Evolutionary conservation across 2,888 invertebrate species (phyloP).

Genomic region (Sepiola atlantica): DNA sequence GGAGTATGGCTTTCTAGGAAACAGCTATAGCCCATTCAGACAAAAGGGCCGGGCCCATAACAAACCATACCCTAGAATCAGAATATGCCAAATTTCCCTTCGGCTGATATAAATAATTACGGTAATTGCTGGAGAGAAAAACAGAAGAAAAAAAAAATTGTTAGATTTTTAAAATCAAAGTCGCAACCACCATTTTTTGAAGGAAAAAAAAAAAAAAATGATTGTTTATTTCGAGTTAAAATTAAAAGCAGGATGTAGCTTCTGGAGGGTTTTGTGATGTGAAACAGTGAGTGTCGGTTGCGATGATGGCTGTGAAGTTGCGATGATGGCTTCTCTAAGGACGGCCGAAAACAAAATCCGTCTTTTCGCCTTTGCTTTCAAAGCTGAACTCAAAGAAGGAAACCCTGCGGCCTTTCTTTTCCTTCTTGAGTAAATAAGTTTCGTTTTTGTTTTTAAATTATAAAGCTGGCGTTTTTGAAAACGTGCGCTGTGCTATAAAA

Average conservation of each 20-base stretch:
- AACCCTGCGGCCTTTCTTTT: background rate
- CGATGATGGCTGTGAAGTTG: background rate
- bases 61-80: too few species aligned
- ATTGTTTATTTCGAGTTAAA: background rate
- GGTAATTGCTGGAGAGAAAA: background rate
- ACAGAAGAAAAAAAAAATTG: background rate
- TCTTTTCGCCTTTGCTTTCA: background rate
- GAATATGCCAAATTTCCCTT: too few species aligned
- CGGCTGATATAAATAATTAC: background rate
- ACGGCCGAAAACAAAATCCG: constrained; percentile 2
- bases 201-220: background rate
- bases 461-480: background rate
- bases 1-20: too few species aligned
- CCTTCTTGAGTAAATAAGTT: background rate
- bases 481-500: background rate
- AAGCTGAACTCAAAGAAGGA: background rate
- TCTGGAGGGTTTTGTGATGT: background rate
- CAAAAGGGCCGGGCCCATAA: too few species aligned
- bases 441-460: background rate
- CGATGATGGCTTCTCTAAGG: background rate
- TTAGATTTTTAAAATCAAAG: too few species aligned
- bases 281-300: background rate
- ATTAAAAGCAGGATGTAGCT: background rate
- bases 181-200: background rate
- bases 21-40: too few species aligned